Conservation (phyloP, 1,140 invertebrate species). For the Anthonomus grandis region DNA sequence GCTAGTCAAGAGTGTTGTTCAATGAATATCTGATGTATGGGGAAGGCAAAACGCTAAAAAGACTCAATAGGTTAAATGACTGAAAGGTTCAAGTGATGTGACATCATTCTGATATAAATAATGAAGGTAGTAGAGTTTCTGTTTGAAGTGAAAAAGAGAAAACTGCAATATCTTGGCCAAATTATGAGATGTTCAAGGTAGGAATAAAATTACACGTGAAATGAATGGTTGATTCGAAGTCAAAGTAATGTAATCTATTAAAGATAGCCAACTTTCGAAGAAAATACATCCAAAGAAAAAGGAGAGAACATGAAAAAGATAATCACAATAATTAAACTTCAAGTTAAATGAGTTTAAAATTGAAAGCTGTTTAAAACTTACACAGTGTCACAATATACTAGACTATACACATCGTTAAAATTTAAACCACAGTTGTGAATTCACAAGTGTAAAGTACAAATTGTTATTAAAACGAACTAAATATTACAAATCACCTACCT, state of each 20-base stretch:
- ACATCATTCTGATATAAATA: background rate
- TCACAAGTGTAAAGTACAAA: too few relatives aligned
- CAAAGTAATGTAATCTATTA: background rate
- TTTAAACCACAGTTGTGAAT: too few relatives aligned
- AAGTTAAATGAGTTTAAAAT: too few relatives aligned
- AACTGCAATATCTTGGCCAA: background rate
- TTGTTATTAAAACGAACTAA: too few relatives aligned
- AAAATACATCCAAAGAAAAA: background rate
- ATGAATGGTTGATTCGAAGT: background rate
- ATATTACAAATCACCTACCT: too few relatives aligned
- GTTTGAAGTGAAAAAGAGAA: background rate
- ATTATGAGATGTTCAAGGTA: background rate
- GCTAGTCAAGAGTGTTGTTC: background rate
- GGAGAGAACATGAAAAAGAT: too few relatives aligned
- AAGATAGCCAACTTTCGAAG: background rate
- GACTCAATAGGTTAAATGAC: background rate
- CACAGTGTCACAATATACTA: too few relatives aligned
- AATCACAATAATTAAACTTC: too few relatives aligned
- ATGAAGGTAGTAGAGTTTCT: background rate
- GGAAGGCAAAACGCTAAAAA: background rate
- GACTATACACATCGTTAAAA: too few relatives aligned
- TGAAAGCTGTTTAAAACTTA: too few relatives aligned
- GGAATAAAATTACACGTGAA: background rate
- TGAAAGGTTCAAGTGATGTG: background rate
- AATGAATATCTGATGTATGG: background rate